Evolutionary conservation across 2,797 vertebrate genomes (phyloP), one percentile per base, ranked within the genome.

Genomic region (Neosilurus hyrtlii): DNA sequence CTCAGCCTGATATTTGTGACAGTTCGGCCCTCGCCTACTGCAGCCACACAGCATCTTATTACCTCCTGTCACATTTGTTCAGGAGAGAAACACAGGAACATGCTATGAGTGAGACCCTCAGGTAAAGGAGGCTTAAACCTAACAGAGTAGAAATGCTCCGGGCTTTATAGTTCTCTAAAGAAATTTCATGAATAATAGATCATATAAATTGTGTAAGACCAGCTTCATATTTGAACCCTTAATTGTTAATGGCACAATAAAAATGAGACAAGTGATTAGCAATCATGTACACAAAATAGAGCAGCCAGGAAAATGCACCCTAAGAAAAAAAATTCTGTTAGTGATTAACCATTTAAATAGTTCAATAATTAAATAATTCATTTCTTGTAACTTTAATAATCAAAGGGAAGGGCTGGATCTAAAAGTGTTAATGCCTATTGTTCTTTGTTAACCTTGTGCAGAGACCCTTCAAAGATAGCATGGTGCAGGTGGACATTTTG

Each of bases 1-100:
- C 72, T 84, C 83, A 82, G 61, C 57, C 68, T 81, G 85, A 62
- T 35, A 86, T 68, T 82, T 71, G 68, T 79, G 85, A 85, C 83
- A 79, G 78, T 65, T 83, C 67, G 68, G 68, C 73, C 85, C 82
- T 87, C 79, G 22, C 81, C 82, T 65, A n/a, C 78, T 78, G 24
- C 83, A 78, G 62, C 83, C 74, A 74, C 82, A 77, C 77, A 72
- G 80, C 76, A 87, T 88, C 80, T 74, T 80, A 85, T 87, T 85
- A 89, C 84, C 49, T 74, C 37, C 78, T 22, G 51, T 70, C 56
- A 52, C 68, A 83, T 72, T 83, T 79, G 67, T 75, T 79, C 74
- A 56, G 35, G 49, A 75, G 26, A 73, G 56, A 79, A 80, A 79
- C 74, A 73, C 35, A 68, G 74, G 68, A 85, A 79, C 82, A 83